phyloP scores from a whole-genome alignment of 2,113 vertebrate genomes.

The Tricholaema leucomelas region DNA sequence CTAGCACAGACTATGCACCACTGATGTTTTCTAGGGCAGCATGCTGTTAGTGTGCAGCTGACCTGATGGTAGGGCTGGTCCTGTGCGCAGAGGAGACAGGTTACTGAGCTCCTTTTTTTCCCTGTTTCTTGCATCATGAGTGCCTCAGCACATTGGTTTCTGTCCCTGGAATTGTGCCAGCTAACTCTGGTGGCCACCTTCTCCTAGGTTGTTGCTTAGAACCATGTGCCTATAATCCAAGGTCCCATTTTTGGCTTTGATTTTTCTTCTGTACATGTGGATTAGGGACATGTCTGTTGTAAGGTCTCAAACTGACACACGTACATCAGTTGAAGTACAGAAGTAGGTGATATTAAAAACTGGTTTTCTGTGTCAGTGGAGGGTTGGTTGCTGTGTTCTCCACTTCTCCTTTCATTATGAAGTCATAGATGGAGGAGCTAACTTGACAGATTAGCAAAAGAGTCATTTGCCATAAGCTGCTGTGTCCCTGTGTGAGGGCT shows the following conservation, averaged over 20 bases:
- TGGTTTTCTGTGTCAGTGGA: not conserved
- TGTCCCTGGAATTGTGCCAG: not conserved
- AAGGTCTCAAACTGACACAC: not conserved
- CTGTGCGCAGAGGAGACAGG: not conserved
- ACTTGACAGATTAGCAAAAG: not conserved
- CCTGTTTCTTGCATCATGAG: not conserved
- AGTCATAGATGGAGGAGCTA: not conserved
- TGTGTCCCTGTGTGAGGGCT: not conserved
- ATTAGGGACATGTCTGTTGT: not conserved
- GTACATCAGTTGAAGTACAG: not conserved
- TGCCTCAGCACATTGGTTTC: not conserved
- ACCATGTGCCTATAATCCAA: not conserved
- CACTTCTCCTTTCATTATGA: not conserved
- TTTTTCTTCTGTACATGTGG: not conserved
- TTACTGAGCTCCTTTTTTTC: not conserved
- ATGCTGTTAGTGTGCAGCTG: not conserved
- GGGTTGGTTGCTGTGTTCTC: not conserved
- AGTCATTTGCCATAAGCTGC: not conserved
- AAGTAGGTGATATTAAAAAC: not conserved
- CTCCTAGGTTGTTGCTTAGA: not conserved
- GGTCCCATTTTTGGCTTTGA: not conserved
- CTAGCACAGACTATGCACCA: not conserved
- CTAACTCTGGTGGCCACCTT: not conserved
- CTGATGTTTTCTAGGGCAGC: not conserved
- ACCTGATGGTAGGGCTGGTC: not conserved